A percentile compares a stretch with the other conserved stretches of the same genome.
These are phyloP conservation scores for Andricus curvator DNA, from an alignment of 2,888 invertebrate species.

Conservation along the genomic window DNA sequence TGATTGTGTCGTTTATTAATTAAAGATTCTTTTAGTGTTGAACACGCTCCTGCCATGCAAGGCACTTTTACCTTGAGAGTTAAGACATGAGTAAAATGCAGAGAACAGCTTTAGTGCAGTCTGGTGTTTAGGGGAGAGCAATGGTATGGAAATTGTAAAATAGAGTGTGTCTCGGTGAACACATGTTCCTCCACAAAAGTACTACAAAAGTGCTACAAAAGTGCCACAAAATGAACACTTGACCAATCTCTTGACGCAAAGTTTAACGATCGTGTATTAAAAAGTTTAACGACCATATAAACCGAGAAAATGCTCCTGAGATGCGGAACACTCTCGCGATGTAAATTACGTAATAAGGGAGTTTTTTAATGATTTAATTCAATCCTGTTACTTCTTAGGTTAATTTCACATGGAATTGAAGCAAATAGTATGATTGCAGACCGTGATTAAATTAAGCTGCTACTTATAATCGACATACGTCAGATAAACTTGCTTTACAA, in stretches of 20 bases:
- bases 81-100: not conserved
- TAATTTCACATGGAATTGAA: not conserved
- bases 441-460: not conserved
- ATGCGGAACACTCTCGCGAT: slow-evolving; percentile 46
- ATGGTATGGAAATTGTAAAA: slow-evolving; percentile 5
- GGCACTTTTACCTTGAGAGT: not conserved
- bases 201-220: slow-evolving; percentile 28
- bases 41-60: no score
- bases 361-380: slow-evolving; percentile 36
- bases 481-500: not conserved
- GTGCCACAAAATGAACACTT: slow-evolving; percentile 31
- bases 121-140: not conserved
- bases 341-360: slow-evolving; percentile 57
- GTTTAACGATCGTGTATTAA: slow-evolving; percentile 67
- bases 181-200: slow-evolving; percentile 21
- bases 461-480: not conserved
- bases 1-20: slow-evolving; percentile 31
- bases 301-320: slow-evolving; percentile 56
- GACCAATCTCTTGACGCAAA: slow-evolving; percentile 54
- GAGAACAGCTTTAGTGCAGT: not conserved
- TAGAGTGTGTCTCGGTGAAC: slow-evolving; percentile 12
- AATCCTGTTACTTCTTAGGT: slow-evolving; percentile 20
- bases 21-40: not conserved
- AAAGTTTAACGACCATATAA: slow-evolving; percentile 67
- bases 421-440: slow-evolving; percentile 18